phyloP scores from a whole-genome alignment of 2,113 vertebrate genomes.

The Thinocorus orbignyianus region DNA sequence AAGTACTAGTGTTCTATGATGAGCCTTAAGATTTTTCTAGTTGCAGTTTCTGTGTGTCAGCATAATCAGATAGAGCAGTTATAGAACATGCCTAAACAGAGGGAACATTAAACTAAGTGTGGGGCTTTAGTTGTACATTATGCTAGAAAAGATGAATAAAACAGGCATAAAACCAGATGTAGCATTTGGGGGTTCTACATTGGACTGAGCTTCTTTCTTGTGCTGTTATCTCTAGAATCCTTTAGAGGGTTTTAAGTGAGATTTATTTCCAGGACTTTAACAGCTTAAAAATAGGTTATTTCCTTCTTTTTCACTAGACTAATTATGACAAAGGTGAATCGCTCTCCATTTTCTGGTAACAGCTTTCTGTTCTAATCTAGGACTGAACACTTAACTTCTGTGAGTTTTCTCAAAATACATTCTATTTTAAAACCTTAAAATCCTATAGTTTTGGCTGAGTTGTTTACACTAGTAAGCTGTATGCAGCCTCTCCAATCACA shows the following conservation, averaged over 20 bases:
- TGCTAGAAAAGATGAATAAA: neutral
- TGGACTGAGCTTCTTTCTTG: neutral
- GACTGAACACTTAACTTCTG: neutral
- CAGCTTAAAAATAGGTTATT: neutral
- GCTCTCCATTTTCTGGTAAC: neutral
- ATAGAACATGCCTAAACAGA: neutral
- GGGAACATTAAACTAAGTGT: neutral
- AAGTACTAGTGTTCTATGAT: neutral
- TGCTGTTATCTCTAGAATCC: neutral
- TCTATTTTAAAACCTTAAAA: neutral
- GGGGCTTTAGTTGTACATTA: neutral
- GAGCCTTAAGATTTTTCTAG: neutral
- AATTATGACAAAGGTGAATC: neutral
- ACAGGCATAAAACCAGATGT: neutral
- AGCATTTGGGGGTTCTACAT: fast-evolving
- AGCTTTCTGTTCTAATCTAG: neutral
- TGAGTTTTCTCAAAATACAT: neutral
- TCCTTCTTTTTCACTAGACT: neutral
- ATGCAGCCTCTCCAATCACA: neutral
- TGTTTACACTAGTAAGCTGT: neutral
- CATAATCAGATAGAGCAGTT: neutral
- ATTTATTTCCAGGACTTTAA: neutral
- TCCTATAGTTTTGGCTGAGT: neutral
- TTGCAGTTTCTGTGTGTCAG: neutral
- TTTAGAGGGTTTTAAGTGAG: neutral